Percentiles rank a stretch among this genome's conserved stretches.
These are phyloP conservation scores for Aramus guarauna DNA, from an alignment of 2,113 vertebrate species.

Conservation along the genomic window DNA sequence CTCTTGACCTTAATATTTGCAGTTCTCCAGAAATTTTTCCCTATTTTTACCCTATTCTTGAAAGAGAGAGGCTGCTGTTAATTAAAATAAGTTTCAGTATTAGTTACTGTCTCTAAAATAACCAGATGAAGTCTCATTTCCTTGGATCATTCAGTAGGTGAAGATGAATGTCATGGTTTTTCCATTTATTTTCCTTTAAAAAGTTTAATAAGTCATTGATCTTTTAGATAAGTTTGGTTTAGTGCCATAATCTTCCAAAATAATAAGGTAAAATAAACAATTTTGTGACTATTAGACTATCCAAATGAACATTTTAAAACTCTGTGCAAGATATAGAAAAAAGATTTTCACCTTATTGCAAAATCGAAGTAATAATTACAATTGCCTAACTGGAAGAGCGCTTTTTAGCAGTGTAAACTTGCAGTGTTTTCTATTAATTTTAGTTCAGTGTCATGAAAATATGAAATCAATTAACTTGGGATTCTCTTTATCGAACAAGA, in stretches of 20 bases:
- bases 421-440: not conserved
- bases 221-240: not conserved
- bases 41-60: not conserved
- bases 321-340: not conserved
- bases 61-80: conserved; percentile 29
- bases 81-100: conserved; percentile 17
- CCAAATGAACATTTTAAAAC: not conserved
- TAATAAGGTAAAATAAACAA: not conserved
- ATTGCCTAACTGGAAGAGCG: not conserved
- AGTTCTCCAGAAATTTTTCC: not conserved
- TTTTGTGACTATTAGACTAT: not conserved
- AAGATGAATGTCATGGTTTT: not conserved
- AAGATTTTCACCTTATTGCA: not conserved
- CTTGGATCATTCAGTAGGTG: not conserved
- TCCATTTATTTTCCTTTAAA: conserved; percentile 5
- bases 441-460: not conserved
- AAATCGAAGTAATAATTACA: not conserved
- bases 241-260: not conserved
- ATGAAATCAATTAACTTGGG: not conserved
- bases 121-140: conserved; percentile 5
- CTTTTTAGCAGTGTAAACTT: not conserved
- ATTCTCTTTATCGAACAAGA: not conserved
- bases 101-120: conserved; percentile 36
- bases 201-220: not conserved
- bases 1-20: not conserved